Conservation (phyloP, 1,140 invertebrate species). For the Dendrolimus punctatus region DNA sequence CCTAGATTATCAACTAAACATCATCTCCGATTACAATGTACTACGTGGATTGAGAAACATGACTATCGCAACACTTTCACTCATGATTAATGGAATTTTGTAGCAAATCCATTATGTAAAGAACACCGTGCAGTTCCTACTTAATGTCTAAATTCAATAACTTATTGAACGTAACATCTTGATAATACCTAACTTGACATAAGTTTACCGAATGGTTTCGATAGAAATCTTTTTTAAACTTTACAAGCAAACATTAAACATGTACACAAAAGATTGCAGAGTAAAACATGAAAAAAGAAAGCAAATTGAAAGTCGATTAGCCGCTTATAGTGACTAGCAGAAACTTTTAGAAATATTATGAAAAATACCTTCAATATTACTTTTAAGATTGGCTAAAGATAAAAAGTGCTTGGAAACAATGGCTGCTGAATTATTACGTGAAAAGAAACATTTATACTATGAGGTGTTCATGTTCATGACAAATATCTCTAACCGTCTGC, state of each 20-base stretch:
- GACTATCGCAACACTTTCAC: conserved; percentile 11
- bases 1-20: no score
- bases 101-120: neutral
- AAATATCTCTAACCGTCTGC: no score
- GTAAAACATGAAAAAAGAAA: conserved; percentile 18
- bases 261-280: neutral
- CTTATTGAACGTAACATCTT: no score
- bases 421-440: no score
- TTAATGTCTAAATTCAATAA: no score
- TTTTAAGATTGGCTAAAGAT: neutral
- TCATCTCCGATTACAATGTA: neutral
- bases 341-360: conserved; percentile 12
- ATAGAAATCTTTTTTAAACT: neutral
- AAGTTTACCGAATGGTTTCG: neutral
- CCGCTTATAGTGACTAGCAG: conserved; percentile 13
- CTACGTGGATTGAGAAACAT: conserved; percentile 1
- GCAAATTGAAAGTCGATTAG: conserved; percentile 19
- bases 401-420: no score
- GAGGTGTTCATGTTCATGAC: no score
- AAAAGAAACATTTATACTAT: no score
- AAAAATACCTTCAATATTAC: conserved; percentile 8
- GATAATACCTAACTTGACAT: neutral
- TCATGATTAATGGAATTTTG: conserved; percentile 8
- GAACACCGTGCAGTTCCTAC: neutral
- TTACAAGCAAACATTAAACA: neutral